A percentile compares a stretch with the other conserved stretches of the same genome.
These are phyloP conservation scores for Colletes latitarsis DNA, from an alignment of 1,140 invertebrate species.

Conservation along the genomic window DNA sequence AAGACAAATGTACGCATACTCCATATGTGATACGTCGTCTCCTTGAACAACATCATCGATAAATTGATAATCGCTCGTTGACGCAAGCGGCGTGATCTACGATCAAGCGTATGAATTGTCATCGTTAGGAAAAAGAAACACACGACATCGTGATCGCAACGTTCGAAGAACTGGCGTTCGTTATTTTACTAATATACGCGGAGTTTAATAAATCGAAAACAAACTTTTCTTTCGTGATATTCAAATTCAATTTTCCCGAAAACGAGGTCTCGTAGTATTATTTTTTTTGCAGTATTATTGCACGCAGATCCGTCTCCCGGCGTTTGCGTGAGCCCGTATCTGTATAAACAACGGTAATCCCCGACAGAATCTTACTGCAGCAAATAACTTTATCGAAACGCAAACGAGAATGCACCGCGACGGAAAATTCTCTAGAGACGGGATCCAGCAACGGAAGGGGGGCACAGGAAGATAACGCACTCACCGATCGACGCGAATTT, in stretches of 20 bases:
- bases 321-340: background rate
- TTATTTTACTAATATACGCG: too few species aligned
- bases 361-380: background rate
- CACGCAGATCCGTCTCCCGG: background rate
- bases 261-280: background rate
- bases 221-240: background rate
- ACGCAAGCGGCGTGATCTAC: too few species aligned
- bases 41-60: background rate
- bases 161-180: too few species aligned
- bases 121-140: background rate
- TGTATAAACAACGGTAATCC: background rate
- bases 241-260: background rate
- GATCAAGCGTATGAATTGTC: background rate
- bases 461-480: constrained; percentile 24
- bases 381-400: background rate
- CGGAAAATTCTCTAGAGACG: background rate
- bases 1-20: too few species aligned
- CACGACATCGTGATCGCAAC: too few species aligned
- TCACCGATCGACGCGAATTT: constrained; percentile 65
- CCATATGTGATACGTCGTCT: too few species aligned
- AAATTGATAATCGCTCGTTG: constrained; percentile 5
- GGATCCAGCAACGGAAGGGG: background rate
- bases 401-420: background rate
- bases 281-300: background rate
- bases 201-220: too few species aligned